phyloP scores from a whole-genome alignment of 2,113 vertebrate species.

The Nettapus auritus region DNA sequence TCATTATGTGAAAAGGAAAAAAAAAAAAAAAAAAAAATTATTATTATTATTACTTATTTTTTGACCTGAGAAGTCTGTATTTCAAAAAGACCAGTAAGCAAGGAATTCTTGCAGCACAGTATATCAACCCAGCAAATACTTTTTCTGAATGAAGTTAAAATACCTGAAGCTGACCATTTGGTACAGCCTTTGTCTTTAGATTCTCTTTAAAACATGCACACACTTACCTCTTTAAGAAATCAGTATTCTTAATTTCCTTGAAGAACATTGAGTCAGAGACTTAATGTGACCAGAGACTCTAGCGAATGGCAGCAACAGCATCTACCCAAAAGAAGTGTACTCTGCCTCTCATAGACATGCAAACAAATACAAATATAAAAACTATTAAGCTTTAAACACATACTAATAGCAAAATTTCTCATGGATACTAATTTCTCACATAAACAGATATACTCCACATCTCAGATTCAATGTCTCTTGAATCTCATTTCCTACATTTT shows the following conservation, averaged over 20 bases:
- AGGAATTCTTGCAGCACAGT: neutral
- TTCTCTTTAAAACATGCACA: neutral
- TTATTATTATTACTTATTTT: neutral
- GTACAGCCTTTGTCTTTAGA: neutral
- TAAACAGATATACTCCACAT: neutral
- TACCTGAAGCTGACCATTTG: neutral
- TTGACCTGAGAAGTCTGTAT: neutral
- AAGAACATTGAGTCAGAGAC: neutral
- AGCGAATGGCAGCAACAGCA: neutral
- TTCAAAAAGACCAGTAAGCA: neutral
- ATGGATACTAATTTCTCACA: neutral
- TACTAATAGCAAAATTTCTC: neutral
- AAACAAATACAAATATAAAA: neutral
- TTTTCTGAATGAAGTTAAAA: constrained; percentile 16
- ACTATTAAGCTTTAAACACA: neutral
- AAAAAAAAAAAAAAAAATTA: neutral
- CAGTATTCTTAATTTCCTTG: neutral
- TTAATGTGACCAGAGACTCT: neutral
- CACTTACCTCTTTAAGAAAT: neutral
- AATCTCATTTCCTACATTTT: neutral
- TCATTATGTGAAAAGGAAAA: neutral
- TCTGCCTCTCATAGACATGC: neutral
- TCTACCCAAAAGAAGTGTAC: neutral
- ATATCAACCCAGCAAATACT: neutral
- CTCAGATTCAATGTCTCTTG: neutral